Evolutionary conservation across 23 tunicate genomes (phyloP).

Genomic region (Styela clava): DNA sequence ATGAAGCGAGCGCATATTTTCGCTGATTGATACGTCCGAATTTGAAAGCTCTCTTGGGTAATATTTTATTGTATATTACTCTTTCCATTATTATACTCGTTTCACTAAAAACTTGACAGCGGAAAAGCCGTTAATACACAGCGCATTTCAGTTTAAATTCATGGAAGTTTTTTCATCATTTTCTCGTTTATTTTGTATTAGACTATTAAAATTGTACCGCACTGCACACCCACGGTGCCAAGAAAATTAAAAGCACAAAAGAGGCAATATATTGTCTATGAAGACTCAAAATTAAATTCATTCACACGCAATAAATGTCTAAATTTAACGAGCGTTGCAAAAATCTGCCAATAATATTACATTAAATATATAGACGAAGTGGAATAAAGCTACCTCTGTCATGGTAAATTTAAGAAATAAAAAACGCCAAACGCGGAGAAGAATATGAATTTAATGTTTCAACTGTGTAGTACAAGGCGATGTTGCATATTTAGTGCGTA

Average conservation of each 20-base stretch:
- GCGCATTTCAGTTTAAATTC: neutral
- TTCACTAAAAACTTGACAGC: neutral
- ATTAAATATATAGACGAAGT: neutral
- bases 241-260: neutral
- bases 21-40: neutral
- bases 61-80: neutral
- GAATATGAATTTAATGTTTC: too few relatives aligned
- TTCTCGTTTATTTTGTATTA: neutral
- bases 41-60: neutral
- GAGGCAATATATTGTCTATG: neutral
- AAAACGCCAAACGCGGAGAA: neutral
- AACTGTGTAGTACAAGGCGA: too few relatives aligned
- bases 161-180: neutral
- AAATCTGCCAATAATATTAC: neutral
- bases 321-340: neutral
- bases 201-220: neutral
- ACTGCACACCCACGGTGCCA: neutral
- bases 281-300: neutral
- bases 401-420: neutral
- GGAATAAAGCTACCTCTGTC: neutral
- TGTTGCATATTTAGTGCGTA: too few relatives aligned
- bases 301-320: neutral
- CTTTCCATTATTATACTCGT: neutral
- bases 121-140: neutral
- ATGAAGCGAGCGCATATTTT: neutral